Evolutionary conservation across 1,140 invertebrate genomes (phyloP), one percentile per base, ranked within the genome.

Genomic region (Mylabris phalerata): DNA sequence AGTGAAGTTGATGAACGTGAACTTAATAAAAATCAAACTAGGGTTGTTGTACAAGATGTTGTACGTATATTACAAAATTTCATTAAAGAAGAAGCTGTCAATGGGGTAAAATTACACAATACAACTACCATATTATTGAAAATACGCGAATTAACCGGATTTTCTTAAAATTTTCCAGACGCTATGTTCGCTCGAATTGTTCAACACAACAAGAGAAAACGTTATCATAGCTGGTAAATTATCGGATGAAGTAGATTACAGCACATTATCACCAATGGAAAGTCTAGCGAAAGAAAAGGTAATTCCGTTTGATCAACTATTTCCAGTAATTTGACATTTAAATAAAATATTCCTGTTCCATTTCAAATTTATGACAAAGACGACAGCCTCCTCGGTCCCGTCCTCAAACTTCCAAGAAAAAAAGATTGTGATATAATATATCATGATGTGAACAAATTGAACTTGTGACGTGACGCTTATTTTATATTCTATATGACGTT

Each of bases 161-260:
- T 40, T 47, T 55, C 32, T 50, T 13, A n/a, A 32, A 42, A 52
- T 62, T 62, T 68, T 71, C 63, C 78, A 90, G 87, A 90, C 88
- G 43, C 82, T 87, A 64, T 93, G 90, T 76, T 86, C 85, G 11
- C 77, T 93, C 68, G 87, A 88, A 63, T 77, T 92, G 59, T 90
- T 89, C 77, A 90, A 90, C 66, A 83, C 88, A 64, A 89, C 88
- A 57, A 85, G 84, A 63, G 90, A 93, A 71, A 93, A 93, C 74
- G 84, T 93, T 48, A 92, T 93, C 65, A 84, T 92, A 66, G 85
- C 87, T 13, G 90, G 88, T 13, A 87, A 87, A 61, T 77, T 93
- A 55, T 81, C 84, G 40, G 83, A 84, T 60, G 83, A 84, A 25
- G 75, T 82, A n/a, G 80, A 80, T 64, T 79, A 80, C 41, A 75